Conservation (phyloP, 2,888 invertebrate genomes). For the Yponomeuta evonymella region DNA sequence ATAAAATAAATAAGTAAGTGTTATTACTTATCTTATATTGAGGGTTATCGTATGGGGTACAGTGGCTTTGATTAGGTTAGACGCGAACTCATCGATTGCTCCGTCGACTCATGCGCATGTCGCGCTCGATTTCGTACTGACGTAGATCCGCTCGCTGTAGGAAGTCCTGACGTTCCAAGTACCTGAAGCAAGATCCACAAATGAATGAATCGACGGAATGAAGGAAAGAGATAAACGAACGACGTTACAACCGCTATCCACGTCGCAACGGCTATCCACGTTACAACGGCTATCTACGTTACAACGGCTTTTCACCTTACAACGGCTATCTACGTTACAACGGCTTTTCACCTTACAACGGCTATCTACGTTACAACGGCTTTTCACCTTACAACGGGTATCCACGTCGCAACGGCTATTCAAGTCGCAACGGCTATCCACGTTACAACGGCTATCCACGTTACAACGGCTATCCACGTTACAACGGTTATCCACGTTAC, state of each 20-base stretch:
- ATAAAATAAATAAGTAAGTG: not conserved
- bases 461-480: too few species aligned
- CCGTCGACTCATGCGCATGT: conserved; percentile 80
- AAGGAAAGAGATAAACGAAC: too few species aligned
- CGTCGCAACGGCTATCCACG: too few species aligned
- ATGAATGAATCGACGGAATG: too few species aligned
- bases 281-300: too few species aligned
- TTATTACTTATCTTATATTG: not conserved
- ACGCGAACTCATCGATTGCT: conserved; percentile 68
- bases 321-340: too few species aligned
- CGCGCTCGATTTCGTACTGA: conserved; percentile 94
- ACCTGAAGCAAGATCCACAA: conserved; percentile 69
- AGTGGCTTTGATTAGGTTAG: not conserved
- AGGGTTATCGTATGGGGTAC: not conserved
- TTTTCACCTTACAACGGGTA: not conserved
- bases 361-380: not conserved
- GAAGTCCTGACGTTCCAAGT: conserved; percentile 93
- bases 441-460: too few species aligned
- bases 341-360: not conserved
- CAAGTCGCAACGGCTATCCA: too few species aligned
- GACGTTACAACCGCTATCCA: too few species aligned
- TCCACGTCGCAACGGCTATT: too few species aligned
- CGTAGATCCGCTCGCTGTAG: conserved; percentile 91
- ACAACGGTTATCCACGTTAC: too few species aligned
- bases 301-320: too few species aligned